Conservation (phyloP, 1,140 invertebrate species). For the Laupala kohalensis region DNA sequence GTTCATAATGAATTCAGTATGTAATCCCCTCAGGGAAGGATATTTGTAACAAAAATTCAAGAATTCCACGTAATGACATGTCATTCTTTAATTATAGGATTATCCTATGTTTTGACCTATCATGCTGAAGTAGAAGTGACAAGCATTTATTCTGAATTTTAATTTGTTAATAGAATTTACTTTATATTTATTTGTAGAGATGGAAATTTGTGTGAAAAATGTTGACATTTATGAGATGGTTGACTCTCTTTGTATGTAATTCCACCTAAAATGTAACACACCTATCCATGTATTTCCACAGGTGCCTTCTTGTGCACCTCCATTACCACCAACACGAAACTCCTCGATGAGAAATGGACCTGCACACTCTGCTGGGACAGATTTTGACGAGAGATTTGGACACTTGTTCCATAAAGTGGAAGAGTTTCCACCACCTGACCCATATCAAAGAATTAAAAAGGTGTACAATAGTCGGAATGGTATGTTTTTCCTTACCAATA, state of each 20-base stretch:
- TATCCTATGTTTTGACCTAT: too few species aligned
- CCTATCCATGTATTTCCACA: too few species aligned
- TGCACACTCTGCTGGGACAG: slow-evolving; percentile 19
- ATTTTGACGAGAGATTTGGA: slow-evolving; percentile 35
- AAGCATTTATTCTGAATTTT: neutral
- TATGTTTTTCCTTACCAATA: too few species aligned
- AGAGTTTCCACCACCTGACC: slow-evolving; percentile 34
- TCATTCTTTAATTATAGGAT: neutral
- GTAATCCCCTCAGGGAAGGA: neutral
- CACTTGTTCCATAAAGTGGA: slow-evolving; percentile 34
- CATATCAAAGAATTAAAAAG: slow-evolving; percentile 33
- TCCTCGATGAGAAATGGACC: slow-evolving; percentile 25
- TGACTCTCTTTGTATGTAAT: too few species aligned
- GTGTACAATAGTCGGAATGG: slow-evolving; percentile 35
- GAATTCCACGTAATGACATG: neutral
- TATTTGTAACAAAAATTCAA: neutral
- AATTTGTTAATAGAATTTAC: neutral
- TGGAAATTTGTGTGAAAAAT: neutral
- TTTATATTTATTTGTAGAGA: too few species aligned
- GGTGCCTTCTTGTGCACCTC: slow-evolving; percentile 17
- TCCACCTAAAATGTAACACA: too few species aligned
- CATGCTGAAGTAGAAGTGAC: too few species aligned
- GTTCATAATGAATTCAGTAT: neutral
- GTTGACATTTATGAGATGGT: too few species aligned
- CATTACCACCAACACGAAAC: slow-evolving; percentile 20